These are phyloP conservation scores for Saccostrea cuccullata DNA, from an alignment of 1,140 invertebrate genomes.

Conservation along the genomic window DNA sequence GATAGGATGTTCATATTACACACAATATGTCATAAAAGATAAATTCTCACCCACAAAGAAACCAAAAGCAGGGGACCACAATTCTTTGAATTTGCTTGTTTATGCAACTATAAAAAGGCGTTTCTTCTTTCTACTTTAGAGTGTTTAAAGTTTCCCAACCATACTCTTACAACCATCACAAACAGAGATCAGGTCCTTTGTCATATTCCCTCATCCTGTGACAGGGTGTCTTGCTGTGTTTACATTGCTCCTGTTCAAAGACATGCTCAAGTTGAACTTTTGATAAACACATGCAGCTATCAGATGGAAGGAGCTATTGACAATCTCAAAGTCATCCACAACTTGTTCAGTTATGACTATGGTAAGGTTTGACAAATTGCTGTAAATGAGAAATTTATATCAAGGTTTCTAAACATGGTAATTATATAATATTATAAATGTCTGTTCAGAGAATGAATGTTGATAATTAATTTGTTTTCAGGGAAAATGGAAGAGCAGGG, in stretches of 20 bases:
- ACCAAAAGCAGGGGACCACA: no score
- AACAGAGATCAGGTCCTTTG: not conserved
- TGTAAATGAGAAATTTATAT: not conserved
- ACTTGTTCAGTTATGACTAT: slow-evolving; percentile 45
- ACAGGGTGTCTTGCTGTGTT: no score
- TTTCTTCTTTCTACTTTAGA: slow-evolving; percentile 19
- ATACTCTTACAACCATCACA: not conserved
- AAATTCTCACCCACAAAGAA: no score
- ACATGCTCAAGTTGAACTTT: slow-evolving; percentile 16
- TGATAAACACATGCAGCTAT: slow-evolving; percentile 48
- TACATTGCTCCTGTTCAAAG: no score
- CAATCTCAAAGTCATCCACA: slow-evolving; percentile 27
- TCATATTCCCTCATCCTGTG: slow-evolving; percentile 35
- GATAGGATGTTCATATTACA: no score
- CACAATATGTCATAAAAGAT: no score
- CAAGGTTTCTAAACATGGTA: not conserved
- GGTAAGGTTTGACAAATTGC: slow-evolving; percentile 31
- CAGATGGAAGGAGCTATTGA: slow-evolving; percentile 40
- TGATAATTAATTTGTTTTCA: not conserved
- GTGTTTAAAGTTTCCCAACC: slow-evolving; percentile 18
- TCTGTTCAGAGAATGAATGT: no score
- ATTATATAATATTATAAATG: not conserved
- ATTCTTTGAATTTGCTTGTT: no score
- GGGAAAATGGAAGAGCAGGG: not conserved
- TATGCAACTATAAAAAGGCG: no score